Evolutionary conservation across 1,140 invertebrate species (phyloP).

Genomic region (Protaetia brevitarsis): DNA sequence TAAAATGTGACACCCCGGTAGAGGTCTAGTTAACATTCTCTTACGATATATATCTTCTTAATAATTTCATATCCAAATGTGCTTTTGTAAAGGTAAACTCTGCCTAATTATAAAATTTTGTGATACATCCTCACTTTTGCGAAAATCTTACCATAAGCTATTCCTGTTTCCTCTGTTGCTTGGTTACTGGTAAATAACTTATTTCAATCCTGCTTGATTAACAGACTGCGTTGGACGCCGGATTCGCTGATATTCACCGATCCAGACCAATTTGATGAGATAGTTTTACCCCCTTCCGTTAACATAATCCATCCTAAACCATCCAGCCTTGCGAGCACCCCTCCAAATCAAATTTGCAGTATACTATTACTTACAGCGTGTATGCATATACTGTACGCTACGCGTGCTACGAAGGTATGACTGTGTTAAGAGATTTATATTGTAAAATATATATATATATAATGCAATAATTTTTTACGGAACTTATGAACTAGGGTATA

Average conservation of each 20-base stretch:
- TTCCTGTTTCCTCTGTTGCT: no score
- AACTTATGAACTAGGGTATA: conserved; percentile 18
- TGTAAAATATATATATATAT: conserved; percentile 8
- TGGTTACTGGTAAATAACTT: not conserved
- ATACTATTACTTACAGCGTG: not conserved
- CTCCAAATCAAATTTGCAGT: not conserved
- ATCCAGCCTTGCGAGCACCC: conserved; percentile 35
- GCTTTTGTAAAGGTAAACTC: no score
- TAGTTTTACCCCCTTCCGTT: conserved; percentile 62
- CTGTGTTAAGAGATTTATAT: conserved; percentile 18
- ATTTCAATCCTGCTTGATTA: not conserved
- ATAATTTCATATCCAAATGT: no score
- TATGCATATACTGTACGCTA: not conserved
- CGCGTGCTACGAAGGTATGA: not conserved
- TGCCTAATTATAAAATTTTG: no score
- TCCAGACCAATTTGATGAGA: conserved; percentile 57
- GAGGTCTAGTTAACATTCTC: no score
- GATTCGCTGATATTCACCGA: conserved; percentile 57
- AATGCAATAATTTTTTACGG: conserved; percentile 22
- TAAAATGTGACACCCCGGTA: no score
- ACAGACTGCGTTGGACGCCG: conserved; percentile 57
- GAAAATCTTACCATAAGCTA: no score
- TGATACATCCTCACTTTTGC: no score
- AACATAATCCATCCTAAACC: conserved; percentile 65
- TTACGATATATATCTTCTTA: no score